Conservation (phyloP, 2,888 invertebrate species). For the Theristus sp. region DNA sequence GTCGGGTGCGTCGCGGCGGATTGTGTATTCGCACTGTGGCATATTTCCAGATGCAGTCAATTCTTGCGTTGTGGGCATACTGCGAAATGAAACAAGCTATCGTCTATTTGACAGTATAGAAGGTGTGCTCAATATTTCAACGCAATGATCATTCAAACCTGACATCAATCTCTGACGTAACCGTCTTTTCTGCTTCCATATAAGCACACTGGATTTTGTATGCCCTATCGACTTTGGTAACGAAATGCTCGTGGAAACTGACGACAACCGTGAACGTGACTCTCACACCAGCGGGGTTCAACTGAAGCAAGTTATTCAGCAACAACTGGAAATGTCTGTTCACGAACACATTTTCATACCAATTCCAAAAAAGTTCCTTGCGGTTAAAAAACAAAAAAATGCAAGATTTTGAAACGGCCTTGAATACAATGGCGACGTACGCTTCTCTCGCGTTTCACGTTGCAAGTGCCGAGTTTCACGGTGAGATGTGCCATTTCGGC, state of each 20-base stretch:
- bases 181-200: constrained; percentile 18
- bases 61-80: constrained; percentile 10
- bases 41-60: constrained; percentile 6
- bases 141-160: constrained; percentile 11
- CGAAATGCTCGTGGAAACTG: constrained; percentile 24
- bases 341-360: no score
- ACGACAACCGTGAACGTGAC: constrained; percentile 24
- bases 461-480: constrained; percentile 20
- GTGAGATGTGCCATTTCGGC: constrained; percentile 15
- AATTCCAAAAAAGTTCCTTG: no score
- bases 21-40: constrained; percentile 10
- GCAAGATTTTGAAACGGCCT: no score
- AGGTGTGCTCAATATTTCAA: background rate
- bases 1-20: constrained; percentile 4
- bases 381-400: no score
- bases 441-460: constrained; percentile 20
- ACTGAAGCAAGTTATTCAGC: no score
- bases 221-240: constrained; percentile 25
- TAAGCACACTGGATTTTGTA: constrained; percentile 24
- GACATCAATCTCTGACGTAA: constrained; percentile 20
- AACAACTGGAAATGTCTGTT: no score
- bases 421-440: no score
- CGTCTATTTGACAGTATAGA: background rate
- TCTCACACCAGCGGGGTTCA: constrained; percentile 22
- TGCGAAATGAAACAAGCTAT: constrained; percentile 2